phyloP scores from a whole-genome alignment of 2,797 vertebrate genomes.

The Alosa sapidissima region DNA sequence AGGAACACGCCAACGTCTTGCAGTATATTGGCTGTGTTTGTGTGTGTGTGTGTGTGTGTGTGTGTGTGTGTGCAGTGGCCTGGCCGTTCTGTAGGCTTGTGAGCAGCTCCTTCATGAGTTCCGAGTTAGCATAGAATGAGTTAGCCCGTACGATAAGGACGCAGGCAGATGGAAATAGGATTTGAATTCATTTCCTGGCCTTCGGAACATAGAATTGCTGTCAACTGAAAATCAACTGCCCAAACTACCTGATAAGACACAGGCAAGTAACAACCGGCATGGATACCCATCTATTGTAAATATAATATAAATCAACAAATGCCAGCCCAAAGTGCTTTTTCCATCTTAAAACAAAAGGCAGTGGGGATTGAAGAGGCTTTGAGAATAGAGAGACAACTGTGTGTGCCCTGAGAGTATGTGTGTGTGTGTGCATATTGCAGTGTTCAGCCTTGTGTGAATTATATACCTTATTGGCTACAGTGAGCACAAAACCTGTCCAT shows the following conservation, averaged over 20 bases:
- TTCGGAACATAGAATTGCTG: conserved; percentile 31
- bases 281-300: too few species aligned
- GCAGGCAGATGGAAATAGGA: conserved; percentile 28
- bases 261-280: neutral
- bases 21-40: neutral
- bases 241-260: conserved; percentile 42
- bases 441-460: too few species aligned
- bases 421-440: neutral
- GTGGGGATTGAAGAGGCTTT: too few species aligned
- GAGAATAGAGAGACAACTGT: too few species aligned
- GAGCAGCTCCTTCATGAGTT: neutral
- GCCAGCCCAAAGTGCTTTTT: too few species aligned
- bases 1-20: neutral
- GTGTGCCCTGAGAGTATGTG: neutral
- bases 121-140: neutral
- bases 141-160: conserved; percentile 16
- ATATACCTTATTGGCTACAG: too few species aligned
- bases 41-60: conserved; percentile 23
- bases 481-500: neutral
- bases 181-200: conserved; percentile 46
- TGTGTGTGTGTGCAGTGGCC: too few species aligned
- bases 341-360: too few species aligned
- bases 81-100: too few species aligned
- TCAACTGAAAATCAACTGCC: conserved; percentile 44
- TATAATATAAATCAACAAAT: neutral